Conservation (phyloP, 2,113 vertebrate species). For the Coptodon bakossiorum region DNA sequence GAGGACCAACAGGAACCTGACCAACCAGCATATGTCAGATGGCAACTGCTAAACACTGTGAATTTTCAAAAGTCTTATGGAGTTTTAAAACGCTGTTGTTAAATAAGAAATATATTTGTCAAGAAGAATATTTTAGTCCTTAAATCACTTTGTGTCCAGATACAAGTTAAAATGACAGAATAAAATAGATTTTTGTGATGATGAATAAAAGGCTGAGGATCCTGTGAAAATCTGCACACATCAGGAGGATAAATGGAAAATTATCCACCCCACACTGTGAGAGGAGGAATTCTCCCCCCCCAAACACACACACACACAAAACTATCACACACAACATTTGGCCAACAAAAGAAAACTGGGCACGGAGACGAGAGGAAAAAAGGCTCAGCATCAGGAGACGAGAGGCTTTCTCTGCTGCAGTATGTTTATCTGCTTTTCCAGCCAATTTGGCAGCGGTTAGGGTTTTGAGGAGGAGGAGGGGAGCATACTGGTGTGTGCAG, state of each 20-base stretch:
- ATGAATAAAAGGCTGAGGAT: not conserved
- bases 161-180: not conserved
- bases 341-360: not conserved
- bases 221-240: not conserved
- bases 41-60: not conserved
- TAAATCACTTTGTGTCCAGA: not conserved
- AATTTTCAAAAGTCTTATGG: not conserved
- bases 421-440: conserved; percentile 28
- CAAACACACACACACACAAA: not conserved
- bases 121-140: not conserved
- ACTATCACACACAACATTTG: conserved; percentile 18
- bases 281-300: not conserved
- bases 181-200: not conserved
- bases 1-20: not conserved
- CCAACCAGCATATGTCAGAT: not conserved
- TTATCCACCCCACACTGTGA: not conserved
- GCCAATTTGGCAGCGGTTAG: conserved; percentile 40
- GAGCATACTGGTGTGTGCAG: not conserved
- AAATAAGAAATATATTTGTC: not conserved
- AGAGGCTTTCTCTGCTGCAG: conserved; percentile 7
- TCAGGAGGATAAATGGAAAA: conserved; percentile 8
- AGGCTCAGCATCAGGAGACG: not conserved
- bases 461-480: not conserved
- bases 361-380: not conserved
- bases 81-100: not conserved